Conservation (phyloP, 2,888 invertebrate species). For the Drosophila merina region DNA sequence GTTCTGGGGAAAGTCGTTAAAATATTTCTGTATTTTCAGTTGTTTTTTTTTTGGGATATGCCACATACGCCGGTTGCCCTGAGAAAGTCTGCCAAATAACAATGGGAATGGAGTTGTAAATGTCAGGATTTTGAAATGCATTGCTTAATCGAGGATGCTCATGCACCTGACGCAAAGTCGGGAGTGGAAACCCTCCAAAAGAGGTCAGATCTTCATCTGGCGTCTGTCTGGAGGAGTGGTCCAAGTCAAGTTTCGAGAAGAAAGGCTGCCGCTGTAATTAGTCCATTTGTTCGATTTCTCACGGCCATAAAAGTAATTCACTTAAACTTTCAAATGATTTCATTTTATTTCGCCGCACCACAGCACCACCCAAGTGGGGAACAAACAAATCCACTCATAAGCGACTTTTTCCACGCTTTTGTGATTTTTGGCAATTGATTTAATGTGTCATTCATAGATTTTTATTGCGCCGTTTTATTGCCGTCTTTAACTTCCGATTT, state of each 20-base stretch:
- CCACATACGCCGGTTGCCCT: constrained; percentile 42
- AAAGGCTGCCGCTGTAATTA: constrained; percentile 51
- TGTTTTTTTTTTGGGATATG: constrained; percentile 34
- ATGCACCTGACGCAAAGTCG: constrained; percentile 55
- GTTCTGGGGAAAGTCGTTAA: constrained; percentile 80
- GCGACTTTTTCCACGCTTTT: constrained; percentile 65
- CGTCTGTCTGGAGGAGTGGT: constrained; percentile 40
- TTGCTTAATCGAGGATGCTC: constrained; percentile 60
- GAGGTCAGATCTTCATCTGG: constrained; percentile 20
- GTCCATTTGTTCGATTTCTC: constrained; percentile 66
- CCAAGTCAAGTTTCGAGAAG: neutral
- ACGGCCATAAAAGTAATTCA: constrained; percentile 69
- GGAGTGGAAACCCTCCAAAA: neutral
- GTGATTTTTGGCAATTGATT: constrained; percentile 84
- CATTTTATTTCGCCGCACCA: constrained; percentile 43
- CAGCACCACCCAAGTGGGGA: constrained; percentile 44
- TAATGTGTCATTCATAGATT: constrained; percentile 84
- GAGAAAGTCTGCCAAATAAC: constrained; percentile 53
- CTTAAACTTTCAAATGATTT: constrained; percentile 69
- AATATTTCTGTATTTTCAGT: constrained; percentile 39
- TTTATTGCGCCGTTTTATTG: constrained; percentile 84
- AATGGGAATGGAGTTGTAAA: constrained; percentile 66
- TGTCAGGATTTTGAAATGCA: constrained; percentile 76
- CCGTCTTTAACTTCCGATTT: constrained; percentile 84
- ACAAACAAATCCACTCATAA: constrained; percentile 58